phyloP scores from a whole-genome alignment of 2,888 invertebrate genomes.

The Coelogynopora nodosa region DNA sequence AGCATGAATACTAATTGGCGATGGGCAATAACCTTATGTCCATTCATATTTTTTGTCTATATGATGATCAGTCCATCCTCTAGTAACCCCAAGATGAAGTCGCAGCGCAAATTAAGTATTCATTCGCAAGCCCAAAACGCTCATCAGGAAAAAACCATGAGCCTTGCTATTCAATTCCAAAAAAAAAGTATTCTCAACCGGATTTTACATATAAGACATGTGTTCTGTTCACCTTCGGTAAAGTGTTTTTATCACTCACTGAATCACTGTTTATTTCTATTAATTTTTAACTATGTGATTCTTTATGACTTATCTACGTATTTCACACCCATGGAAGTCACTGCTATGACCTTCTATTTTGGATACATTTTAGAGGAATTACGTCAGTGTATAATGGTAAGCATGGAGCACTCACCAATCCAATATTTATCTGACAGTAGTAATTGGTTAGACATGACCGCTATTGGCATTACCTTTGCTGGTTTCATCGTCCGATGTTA shows the following conservation, averaged over 20 bases:
- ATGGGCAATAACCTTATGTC: neutral
- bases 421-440: constrained; percentile 21
- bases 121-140: too few species aligned
- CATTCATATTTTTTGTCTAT: neutral
- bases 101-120: too few species aligned
- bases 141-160: too few species aligned
- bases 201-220: neutral
- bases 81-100: too few species aligned
- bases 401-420: neutral
- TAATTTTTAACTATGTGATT: constrained; percentile 33
- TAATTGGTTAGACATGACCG: constrained; percentile 35
- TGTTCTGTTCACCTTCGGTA: neutral
- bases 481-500: constrained; percentile 5
- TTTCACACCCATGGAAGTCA: neutral
- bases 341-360: constrained; percentile 29
- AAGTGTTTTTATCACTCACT: constrained; percentile 38
- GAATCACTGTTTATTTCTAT: constrained; percentile 32
- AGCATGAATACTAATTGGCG: neutral
- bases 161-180: too few species aligned
- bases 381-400: constrained; percentile 5
- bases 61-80: too few species aligned
- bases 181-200: neutral
- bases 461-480: neutral
- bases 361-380: constrained; percentile 38
- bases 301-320: constrained; percentile 22